Evolutionary conservation across 1,140 invertebrate genomes (phyloP).

Genomic region (Zaprionus ghesquierei): DNA sequence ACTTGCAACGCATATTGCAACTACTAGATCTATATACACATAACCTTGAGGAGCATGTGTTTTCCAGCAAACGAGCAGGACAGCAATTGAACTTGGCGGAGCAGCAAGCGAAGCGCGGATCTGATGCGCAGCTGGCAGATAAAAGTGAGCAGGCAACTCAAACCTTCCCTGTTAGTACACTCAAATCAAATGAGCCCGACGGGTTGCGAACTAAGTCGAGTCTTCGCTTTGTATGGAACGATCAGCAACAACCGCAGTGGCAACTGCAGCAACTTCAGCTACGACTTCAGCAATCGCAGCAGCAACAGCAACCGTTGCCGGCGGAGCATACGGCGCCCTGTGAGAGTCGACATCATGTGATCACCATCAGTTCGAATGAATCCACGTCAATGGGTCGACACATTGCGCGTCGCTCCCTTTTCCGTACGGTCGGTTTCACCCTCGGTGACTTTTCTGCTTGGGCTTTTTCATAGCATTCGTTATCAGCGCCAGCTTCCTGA

Average conservation of each 20-base stretch:
- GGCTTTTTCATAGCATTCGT: conserved; percentile 77
- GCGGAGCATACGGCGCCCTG: conserved; percentile 38
- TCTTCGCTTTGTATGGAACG: not conserved
- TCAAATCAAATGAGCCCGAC: not conserved
- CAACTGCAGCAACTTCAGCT: no score
- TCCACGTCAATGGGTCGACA: not conserved
- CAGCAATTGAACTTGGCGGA: not conserved
- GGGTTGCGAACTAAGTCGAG: not conserved
- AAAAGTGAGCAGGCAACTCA: conserved; percentile 47
- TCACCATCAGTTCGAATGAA: conserved; percentile 56
- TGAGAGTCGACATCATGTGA: conserved; percentile 58
- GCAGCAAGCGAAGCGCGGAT: not conserved
- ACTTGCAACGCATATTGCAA: conserved; percentile 37
- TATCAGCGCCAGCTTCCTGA: conserved; percentile 74
- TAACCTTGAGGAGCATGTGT: conserved; percentile 41
- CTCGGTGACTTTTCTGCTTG: conserved; percentile 72
- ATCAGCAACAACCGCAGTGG: no score
- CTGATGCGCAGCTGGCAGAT: not conserved
- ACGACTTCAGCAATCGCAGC: no score
- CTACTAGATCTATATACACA: conserved; percentile 48
- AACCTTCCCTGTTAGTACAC: conserved; percentile 13
- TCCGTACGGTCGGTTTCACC: conserved; percentile 18
- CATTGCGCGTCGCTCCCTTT: conserved; percentile 6
- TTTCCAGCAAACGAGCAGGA: not conserved
- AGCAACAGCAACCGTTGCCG: not conserved